Percentiles rank a stretch among this genome's conserved stretches.
Evolutionary conservation across 2,797 vertebrate species (phyloP).

Genomic region (Syngnathus rostellatus): DNA sequence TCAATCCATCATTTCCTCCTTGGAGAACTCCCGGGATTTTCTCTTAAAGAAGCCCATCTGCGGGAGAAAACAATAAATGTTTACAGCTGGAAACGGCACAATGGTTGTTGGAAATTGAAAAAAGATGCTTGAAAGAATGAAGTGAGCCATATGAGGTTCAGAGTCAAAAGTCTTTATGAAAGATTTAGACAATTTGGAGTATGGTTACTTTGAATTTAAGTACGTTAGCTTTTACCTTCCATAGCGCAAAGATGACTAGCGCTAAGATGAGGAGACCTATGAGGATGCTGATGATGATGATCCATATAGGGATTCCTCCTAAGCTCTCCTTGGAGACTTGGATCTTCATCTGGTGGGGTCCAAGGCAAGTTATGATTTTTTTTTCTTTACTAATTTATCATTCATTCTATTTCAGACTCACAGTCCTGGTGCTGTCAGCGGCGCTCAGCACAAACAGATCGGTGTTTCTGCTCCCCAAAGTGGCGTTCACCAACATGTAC

Average conservation of each 20-base stretch:
- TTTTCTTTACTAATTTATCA: not conserved
- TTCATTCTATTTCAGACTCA: conserved; percentile 48
- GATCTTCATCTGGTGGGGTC: conserved; percentile 72
- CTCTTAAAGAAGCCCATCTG: conserved; percentile 97
- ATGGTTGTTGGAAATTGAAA: not conserved
- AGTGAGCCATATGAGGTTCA: not conserved
- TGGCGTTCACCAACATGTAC: conserved; percentile 70
- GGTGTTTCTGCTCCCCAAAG: conserved; percentile 56
- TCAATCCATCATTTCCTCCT: conserved; percentile 70
- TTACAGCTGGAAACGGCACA: not conserved
- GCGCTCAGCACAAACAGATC: conserved; percentile 69
- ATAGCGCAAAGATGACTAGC: conserved; percentile 86
- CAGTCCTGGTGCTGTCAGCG: conserved; percentile 65
- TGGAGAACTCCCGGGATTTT: conserved; percentile 85
- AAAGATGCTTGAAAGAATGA: not conserved
- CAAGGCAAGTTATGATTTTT: not conserved
- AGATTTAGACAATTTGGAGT: not conserved
- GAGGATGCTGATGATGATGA: conserved; percentile 88
- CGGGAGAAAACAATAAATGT: conserved; percentile 33
- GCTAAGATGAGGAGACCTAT: conserved; percentile 86
- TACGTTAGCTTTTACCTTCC: conserved; percentile 77
- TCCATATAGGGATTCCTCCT: conserved; percentile 84
- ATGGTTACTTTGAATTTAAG: not conserved
- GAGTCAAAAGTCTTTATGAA: not conserved
- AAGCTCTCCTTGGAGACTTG: conserved; percentile 82